Conservation (phyloP, 2,797 vertebrate genomes). For the Chelmon rostratus region DNA sequence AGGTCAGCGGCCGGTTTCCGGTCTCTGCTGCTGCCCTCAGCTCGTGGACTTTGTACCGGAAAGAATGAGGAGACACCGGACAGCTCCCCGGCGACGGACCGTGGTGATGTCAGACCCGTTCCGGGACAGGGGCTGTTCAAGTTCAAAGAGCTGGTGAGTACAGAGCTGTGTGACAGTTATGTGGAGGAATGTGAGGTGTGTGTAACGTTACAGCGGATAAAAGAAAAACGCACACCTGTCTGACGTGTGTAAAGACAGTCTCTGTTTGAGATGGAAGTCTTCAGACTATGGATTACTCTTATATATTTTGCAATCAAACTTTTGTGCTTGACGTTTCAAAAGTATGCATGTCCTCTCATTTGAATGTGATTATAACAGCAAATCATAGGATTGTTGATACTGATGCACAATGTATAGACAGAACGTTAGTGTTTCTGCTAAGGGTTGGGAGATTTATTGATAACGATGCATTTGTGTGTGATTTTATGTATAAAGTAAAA, state of each 20-base stretch:
- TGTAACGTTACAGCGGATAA: background rate
- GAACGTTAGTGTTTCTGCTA: background rate
- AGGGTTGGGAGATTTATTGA: too few relatives aligned
- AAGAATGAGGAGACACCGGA: constrained; percentile 41
- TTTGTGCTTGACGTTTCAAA: too few relatives aligned
- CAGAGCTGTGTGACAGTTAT: too few relatives aligned
- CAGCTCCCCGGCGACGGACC: background rate
- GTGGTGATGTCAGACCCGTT: constrained; percentile 19
- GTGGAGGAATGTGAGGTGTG: background rate
- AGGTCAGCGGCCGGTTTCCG: constrained; percentile 30
- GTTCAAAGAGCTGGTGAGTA: constrained; percentile 87
- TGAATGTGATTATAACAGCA: background rate
- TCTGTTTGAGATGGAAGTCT: too few relatives aligned
- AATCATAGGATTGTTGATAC: background rate
- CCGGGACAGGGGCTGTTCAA: constrained; percentile 81
- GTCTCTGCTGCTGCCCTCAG: background rate
- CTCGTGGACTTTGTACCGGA: constrained; percentile 62
- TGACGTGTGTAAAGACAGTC: background rate
- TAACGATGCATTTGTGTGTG: too few relatives aligned
- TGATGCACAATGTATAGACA: background rate
- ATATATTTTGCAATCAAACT: too few relatives aligned
- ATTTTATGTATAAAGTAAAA: too few relatives aligned
- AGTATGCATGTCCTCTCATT: background rate
- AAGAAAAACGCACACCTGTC: background rate
- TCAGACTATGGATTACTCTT: background rate